Evolutionary conservation across 2,797 vertebrate genomes (phyloP), one percentile per base, ranked within the genome.

Genomic region (Onychomys leucogaster): DNA sequence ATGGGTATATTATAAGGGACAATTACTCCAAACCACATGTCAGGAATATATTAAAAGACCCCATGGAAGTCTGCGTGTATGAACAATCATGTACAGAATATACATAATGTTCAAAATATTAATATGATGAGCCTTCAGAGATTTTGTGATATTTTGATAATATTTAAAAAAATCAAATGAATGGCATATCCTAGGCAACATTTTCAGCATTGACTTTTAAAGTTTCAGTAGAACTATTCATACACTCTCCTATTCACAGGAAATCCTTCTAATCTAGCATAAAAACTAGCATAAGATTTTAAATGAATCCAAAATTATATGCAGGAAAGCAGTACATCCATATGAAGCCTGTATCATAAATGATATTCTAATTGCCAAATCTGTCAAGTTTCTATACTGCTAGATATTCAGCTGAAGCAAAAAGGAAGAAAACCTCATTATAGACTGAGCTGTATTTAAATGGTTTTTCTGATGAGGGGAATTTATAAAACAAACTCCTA

Each of bases 321-420:
- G 17, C 96, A 89, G 43, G 89, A 97, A 97, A 98, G 77, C 21
- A 89, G 9, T 96, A 96, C 19, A 4, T 96, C 81, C 52, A 0
- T 71, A 94, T 85, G 76, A 96, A 43, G 2, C 9, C 2, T 94
- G 43, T 97, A 96, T 97, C 49, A 90, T 98, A 97, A 98, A 96
- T 98, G 96, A 97, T 89, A 81, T 84, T 89, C 91, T 97, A 98
- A 97, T 88, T 98, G 92, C 94, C 55, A 96, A 77, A 92, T 84
- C 89, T 78, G 59, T 91, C 73, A 90, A 7, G 80, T 65, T 89
- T 83, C 95, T 96, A 94, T 97, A 96, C 92, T 94, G 59, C 41
- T 96, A 78, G 3, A 84, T 97, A 97, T 98, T 97, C 81, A 97
- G 83, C 57, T 81, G n/a, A 97, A 93, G 65, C 49, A 96, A 93